Percentiles rank a stretch among this genome's conserved stretches.
phyloP scores from a whole-genome alignment of 2,888 invertebrate genomes.

The Lymantria monacha region DNA sequence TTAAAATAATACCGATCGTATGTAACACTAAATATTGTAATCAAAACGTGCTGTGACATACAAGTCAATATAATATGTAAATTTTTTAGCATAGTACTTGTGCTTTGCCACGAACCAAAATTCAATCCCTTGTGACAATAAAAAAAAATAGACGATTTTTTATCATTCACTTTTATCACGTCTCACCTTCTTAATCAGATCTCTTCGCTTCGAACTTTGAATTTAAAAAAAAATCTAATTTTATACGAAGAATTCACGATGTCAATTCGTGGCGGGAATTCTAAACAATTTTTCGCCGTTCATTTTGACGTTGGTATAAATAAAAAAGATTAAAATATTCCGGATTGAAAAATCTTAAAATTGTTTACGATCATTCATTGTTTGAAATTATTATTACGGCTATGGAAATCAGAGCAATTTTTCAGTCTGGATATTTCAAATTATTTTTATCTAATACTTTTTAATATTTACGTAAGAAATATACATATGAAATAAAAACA shows the following conservation, averaged over 20 bases:
- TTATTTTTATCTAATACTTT: not conserved
- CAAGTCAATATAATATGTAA: constrained; percentile 74
- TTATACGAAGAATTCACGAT: constrained; percentile 47
- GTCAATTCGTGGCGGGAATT: constrained; percentile 49
- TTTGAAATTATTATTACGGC: constrained; percentile 28
- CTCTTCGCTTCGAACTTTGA: constrained; percentile 46
- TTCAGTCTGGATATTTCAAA: constrained; percentile 19
- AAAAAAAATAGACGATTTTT: constrained; percentile 42
- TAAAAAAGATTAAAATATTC: constrained; percentile 8
- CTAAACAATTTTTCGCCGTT: constrained; percentile 34
- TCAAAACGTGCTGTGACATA: constrained; percentile 78
- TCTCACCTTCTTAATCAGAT: constrained; percentile 55
- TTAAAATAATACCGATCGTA: constrained; percentile 24
- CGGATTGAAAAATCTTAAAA: constrained; percentile 20
- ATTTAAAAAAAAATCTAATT: constrained; percentile 48
- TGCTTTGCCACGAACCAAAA: constrained; percentile 64
- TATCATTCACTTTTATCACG: constrained; percentile 48
- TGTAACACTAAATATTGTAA: constrained; percentile 36
- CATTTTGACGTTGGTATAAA: constrained; percentile 38
- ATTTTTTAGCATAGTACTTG: constrained; percentile 58
- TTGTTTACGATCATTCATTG: constrained; percentile 13
- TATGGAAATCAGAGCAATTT: constrained; percentile 36
- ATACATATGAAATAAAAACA: too few species aligned
- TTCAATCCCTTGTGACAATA: constrained; percentile 63
- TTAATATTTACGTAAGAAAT: not conserved